These are phyloP conservation scores for Bombus impatiens DNA, from an alignment of 1,140 invertebrate genomes.

Conservation along the genomic window DNA sequence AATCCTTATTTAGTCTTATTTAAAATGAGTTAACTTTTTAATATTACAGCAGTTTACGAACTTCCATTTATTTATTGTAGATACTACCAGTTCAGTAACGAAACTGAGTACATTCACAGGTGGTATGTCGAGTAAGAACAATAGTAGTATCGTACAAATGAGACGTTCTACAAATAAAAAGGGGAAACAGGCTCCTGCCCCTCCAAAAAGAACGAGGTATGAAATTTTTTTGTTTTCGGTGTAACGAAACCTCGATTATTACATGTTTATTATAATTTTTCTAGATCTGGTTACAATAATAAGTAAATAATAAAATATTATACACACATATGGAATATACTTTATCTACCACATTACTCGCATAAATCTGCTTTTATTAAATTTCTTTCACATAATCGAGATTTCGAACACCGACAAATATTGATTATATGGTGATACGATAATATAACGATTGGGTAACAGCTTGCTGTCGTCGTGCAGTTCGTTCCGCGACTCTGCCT, in stretches of 20 bases:
- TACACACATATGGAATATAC: not conserved
- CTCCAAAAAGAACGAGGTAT: constrained; percentile 96
- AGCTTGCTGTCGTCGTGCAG: constrained; percentile 92
- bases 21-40: not conserved
- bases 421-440: constrained; percentile 19
- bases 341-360: not conserved
- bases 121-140: constrained; percentile 83
- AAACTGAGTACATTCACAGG: constrained; percentile 88
- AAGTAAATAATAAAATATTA: constrained; percentile 9
- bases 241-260: constrained; percentile 19
- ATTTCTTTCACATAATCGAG: constrained; percentile 1
- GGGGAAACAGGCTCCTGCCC: constrained; percentile 96
- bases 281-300: constrained; percentile 13
- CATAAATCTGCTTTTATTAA: not conserved
- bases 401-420: constrained; percentile 14
- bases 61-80: not conserved
- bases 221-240: constrained; percentile 34
- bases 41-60: not conserved
- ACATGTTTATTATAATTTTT: not conserved
- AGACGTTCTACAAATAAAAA: constrained; percentile 92
- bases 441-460: constrained; percentile 56
- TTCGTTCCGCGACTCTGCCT: constrained; percentile 90
- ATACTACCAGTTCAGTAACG: constrained; percentile 80
- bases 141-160: constrained; percentile 89
- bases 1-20: not conserved